phyloP scores from a whole-genome alignment of 2,888 invertebrate genomes.

The Diaperis boleti region DNA sequence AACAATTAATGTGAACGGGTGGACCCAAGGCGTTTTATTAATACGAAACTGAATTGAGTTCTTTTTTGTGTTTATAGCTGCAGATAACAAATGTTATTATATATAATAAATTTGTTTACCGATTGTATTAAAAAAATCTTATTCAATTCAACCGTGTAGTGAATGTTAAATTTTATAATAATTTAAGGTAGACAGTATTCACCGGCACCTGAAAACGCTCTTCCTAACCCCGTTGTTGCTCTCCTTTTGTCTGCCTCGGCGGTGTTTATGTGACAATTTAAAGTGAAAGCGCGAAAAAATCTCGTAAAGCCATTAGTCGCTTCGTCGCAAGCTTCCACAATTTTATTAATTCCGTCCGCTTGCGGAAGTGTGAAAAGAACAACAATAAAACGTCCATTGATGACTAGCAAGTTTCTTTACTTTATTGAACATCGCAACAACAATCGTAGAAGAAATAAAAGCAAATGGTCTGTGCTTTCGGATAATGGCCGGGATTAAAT shows the following conservation, averaged over 20 bases:
- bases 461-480: constrained; percentile 61
- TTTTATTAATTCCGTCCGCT: constrained; percentile 21
- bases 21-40: neutral
- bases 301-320: constrained; percentile 1
- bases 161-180: too few species aligned
- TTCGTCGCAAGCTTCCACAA: constrained; percentile 4
- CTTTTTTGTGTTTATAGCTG: neutral
- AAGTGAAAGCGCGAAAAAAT: neutral
- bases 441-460: constrained; percentile 61
- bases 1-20: constrained; percentile 1
- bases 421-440: constrained; percentile 58
- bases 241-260: neutral
- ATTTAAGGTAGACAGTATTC: too few species aligned
- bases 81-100: neutral
- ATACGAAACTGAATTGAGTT: neutral
- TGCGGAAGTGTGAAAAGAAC: constrained; percentile 29
- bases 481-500: constrained; percentile 63
- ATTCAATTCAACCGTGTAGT: too few species aligned
- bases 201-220: neutral
- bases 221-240: neutral
- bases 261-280: neutral
- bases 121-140: too few species aligned
- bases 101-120: too few species aligned
- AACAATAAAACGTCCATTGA: constrained; percentile 47
- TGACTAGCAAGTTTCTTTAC: constrained; percentile 55